Evolutionary conservation across 2,113 vertebrate genomes (phyloP), one percentile per base, ranked within the genome.

Genomic region (Chelonoidis abingdonii): DNA sequence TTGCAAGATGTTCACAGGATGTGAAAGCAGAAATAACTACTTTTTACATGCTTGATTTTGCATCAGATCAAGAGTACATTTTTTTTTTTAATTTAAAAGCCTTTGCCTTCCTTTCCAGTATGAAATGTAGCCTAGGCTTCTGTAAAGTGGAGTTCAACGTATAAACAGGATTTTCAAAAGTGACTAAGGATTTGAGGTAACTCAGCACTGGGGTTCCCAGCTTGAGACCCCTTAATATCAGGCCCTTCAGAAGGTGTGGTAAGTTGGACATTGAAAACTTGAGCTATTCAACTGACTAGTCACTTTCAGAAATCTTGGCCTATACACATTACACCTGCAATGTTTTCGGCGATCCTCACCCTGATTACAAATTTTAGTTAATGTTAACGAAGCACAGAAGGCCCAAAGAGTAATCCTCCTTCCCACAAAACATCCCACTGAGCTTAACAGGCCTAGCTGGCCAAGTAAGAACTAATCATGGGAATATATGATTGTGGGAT

Each of bases 391-490:
- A 78, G 25, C 56, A 47, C 7, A 3, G n/a, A 25, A 52, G 27
- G 8, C 41, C 24, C 47, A 31, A 41, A 50, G 31, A 65, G 65
- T 41, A 11, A 52, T 21, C 31, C 31, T 56, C 65, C 62, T 78
- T 50, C 8, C 84, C 10, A 14, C 10, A 35, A 49, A 2, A 19
- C 50, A 52, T n/a, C 5, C 31, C 9, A 49, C 50, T 89, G 83
- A 69, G 47, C 13, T 52, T 19, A 10, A 56, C 19, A 10, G 22
- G 17, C 25, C 24, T 56, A 56, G 65, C 41, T 76, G 62, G 11
- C 22, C 41, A 47, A 14, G 75, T 27, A 47, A 1, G 1, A 16
- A 24, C 17, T 1, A 1, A 44, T 38, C 27, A 16, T 0, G 0
- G 3, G 54, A 86, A 69, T 29, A 53, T 8, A 75, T 38, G 76